These are phyloP conservation scores for Varanus salvator DNA, from an alignment of 2,113 vertebrate genomes.

Conservation along the genomic window DNA sequence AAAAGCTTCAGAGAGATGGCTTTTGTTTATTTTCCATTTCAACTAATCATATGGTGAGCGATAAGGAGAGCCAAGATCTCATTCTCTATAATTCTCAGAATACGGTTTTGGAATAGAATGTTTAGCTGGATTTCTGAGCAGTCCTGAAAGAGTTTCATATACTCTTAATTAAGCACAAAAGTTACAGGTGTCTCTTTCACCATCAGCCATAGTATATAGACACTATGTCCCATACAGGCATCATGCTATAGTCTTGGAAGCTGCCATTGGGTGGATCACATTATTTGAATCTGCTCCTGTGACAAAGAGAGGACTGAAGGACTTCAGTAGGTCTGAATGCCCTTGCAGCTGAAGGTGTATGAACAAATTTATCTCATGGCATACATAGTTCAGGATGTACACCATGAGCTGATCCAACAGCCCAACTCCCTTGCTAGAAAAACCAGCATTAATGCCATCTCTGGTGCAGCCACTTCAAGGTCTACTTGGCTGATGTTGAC, in stretches of 20 bases:
- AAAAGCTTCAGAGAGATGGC: slow-evolving; percentile 66
- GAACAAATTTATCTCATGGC: neutral
- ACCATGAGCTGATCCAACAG: neutral
- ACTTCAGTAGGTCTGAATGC: neutral
- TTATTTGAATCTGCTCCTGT: neutral
- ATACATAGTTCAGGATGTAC: neutral
- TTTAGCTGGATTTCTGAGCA: neutral
- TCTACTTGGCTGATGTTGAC: neutral
- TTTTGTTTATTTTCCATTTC: slow-evolving; percentile 65
- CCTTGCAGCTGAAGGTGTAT: neutral
- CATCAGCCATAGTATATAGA: neutral
- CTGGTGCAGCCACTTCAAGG: neutral
- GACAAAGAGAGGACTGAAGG: neutral
- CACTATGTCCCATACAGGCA: neutral
- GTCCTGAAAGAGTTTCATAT: neutral
- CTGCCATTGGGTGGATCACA: neutral
- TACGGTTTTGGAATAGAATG: neutral
- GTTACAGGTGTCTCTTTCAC: neutral
- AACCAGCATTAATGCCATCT: neutral
- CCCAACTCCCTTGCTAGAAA: neutral
- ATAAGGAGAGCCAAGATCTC: slow-evolving; percentile 21
- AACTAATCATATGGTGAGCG: slow-evolving; percentile 42
- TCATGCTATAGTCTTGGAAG: neutral
- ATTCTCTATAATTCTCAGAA: neutral
- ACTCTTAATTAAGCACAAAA: neutral